These are phyloP conservation scores for Camelus bactrianus DNA, from an alignment of 2,113 vertebrate species.

Conservation along the genomic window DNA sequence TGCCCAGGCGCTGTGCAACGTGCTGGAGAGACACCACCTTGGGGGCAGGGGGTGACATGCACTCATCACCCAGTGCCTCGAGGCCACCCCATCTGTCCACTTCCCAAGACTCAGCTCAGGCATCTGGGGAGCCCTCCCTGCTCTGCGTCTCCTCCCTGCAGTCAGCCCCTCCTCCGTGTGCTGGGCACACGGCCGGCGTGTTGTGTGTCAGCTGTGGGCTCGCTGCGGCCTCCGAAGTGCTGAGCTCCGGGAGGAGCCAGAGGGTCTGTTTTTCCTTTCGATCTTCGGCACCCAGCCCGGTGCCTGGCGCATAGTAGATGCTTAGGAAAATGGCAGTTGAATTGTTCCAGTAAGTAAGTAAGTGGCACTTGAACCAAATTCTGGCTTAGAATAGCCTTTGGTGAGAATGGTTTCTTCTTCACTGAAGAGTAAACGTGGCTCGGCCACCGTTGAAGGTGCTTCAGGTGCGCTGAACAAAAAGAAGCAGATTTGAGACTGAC, in stretches of 20 bases:
- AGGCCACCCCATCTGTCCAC: neutral
- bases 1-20: neutral
- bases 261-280: neutral
- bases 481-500: neutral
- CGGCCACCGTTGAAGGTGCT: neutral
- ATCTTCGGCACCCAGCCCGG: neutral
- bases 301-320: neutral
- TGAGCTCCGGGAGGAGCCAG: neutral
- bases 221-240: neutral
- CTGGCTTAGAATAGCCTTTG: neutral
- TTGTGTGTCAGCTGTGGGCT: neutral
- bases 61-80: neutral
- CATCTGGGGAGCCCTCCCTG: neutral
- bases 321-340: neutral
- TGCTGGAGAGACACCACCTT: neutral
- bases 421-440: neutral
- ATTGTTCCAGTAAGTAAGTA: neutral
- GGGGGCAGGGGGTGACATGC: neutral
- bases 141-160: neutral
- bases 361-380: neutral
- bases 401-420: neutral
- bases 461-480: neutral
- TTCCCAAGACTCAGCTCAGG: neutral
- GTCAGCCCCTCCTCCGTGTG: accelerated
- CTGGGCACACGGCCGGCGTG: accelerated